phyloP scores from a whole-genome alignment of 2,113 vertebrate genomes.

The Xyrauchen texanus region DNA sequence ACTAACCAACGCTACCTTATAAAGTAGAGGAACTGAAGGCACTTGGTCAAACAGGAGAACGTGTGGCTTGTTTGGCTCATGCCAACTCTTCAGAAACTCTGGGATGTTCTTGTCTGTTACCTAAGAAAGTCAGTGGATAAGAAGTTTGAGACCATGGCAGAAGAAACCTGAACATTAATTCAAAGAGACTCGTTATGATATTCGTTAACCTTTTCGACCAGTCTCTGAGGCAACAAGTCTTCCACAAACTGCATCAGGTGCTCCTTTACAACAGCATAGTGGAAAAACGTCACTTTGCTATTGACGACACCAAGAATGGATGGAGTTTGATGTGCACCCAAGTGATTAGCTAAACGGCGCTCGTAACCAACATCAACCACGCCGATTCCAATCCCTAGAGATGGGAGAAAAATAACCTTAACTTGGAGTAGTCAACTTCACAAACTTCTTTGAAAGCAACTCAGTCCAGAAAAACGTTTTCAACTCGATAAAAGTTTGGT shows the following conservation, averaged over 20 bases:
- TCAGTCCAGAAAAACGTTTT: too few species aligned
- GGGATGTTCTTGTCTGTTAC: conserved; percentile 90
- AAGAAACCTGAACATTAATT: neutral
- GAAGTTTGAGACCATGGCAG: neutral
- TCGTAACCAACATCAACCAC: conserved; percentile 93
- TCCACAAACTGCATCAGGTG: conserved; percentile 92
- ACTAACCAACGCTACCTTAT: conserved; percentile 78
- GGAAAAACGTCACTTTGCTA: conserved; percentile 91
- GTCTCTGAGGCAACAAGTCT: conserved; percentile 87
- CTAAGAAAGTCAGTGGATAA: conserved; percentile 62
- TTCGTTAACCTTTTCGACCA: conserved; percentile 84
- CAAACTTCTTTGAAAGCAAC: too few species aligned
- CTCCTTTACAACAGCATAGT: conserved; percentile 85
- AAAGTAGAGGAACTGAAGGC: conserved; percentile 81
- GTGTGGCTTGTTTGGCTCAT: conserved; percentile 90
- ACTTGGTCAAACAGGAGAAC: conserved; percentile 92
- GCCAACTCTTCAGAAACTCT: conserved; percentile 87
- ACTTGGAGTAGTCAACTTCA: neutral
- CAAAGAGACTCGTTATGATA: neutral
- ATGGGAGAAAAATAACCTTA: neutral
- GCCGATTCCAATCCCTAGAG: conserved; percentile 89
- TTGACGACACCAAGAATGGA: conserved; percentile 90
- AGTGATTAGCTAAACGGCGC: conserved; percentile 88
- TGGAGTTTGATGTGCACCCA: conserved; percentile 91
- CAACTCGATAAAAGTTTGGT: too few species aligned